Evolutionary conservation across 2,797 vertebrate genomes (phyloP), one percentile per base, ranked within the genome.

Genomic region (Pachyuromys duprasi): DNA sequence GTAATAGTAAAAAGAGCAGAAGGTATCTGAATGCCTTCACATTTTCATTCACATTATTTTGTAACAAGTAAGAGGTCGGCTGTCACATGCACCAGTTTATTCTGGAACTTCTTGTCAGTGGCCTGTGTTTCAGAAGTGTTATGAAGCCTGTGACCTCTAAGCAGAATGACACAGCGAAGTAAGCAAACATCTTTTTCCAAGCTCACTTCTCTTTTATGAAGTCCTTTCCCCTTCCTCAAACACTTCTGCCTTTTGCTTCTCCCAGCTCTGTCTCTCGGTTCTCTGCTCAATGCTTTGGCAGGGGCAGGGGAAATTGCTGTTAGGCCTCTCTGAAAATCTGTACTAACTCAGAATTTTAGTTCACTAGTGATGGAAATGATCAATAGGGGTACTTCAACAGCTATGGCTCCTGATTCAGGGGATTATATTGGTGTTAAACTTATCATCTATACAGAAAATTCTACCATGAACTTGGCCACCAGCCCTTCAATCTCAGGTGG

Each of bases 361-460:
- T 86, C 60, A 83, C 42, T 49, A 24, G 26, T 78, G n/a, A 81
- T 33, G 72, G 33, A 53, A 36, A 69, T 88, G 67, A 90, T 24
- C 39, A 93, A 72, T 69, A 9, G 3, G 74, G 39, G 8, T 75
- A 75, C 82, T 93, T 93, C 60, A 86, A 60, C 49, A 39, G 26
- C 86, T 62, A 3, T 83, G 5, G 11, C 28, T 90, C 20, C 91
- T 91, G 39, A 65, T 31, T 94, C 55, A 53, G 20, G 36, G 42
- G 55, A 91, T 88, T 84, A 89, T 70, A 88, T 94, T 79, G 36
- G 49, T 74, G 55, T 65, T 91, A 93, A 93, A 82, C 81, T 89
- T 60, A 83, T 39, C 3, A 86, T 62, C 86, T 65, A 9, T 65
- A 24, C 18, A 36, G 28, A 5, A 90, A 81, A 92, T 60, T 42